A percentile compares a stretch with the other conserved stretches of the same genome.
These are phyloP conservation scores for Nephrotoma guestfalica DNA, from an alignment of 2,888 invertebrate species.

Conservation along the genomic window DNA sequence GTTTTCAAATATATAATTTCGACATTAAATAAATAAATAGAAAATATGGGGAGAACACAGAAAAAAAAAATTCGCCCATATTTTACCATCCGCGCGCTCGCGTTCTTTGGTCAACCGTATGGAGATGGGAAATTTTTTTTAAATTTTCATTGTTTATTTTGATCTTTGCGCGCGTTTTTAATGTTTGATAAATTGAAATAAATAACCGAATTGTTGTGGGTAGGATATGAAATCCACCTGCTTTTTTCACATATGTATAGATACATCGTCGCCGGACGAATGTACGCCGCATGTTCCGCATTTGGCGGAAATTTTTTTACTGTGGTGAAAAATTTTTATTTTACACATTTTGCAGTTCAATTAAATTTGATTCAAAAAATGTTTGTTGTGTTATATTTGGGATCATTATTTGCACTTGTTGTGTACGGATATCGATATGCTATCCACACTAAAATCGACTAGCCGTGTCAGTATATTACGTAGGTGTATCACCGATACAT, in stretches of 20 bases:
- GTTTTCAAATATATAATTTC: background rate
- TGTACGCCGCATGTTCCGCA: background rate
- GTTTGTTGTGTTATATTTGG: background rate
- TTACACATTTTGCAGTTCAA: background rate
- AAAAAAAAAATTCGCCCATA: background rate
- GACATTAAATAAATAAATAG: background rate
- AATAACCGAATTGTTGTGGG: background rate
- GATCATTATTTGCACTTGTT: background rate
- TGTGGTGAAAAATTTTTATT: background rate
- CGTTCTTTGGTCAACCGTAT: background rate
- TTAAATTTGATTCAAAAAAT: background rate
- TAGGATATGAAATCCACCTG: background rate
- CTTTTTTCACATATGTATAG: background rate
- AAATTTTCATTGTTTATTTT: background rate
- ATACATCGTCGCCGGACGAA: background rate
- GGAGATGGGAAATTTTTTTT: background rate
- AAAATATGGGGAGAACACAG: background rate
- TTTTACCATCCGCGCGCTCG: background rate
- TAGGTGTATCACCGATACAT: background rate
- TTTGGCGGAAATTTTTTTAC: no score
- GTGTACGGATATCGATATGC: background rate
- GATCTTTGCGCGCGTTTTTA: background rate
- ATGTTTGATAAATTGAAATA: background rate
- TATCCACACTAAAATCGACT: background rate
- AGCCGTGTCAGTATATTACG: background rate